Evolutionary conservation across 2,888 invertebrate species (phyloP).

Genomic region (Ceratothoa steindachneri): DNA sequence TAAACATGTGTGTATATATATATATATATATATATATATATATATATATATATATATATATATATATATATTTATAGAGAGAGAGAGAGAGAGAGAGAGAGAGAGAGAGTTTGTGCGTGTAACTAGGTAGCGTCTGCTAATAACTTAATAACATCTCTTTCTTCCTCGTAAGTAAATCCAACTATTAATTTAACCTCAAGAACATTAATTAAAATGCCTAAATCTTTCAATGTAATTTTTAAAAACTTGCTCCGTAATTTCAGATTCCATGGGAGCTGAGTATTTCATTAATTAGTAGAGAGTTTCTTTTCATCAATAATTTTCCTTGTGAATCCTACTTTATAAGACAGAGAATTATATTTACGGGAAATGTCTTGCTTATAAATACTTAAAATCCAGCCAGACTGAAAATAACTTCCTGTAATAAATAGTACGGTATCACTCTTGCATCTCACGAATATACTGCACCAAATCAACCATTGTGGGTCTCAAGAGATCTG

Average conservation of each 20-base stretch:
- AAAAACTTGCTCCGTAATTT: too few relatives aligned
- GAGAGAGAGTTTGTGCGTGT: not conserved
- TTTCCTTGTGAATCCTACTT: not conserved
- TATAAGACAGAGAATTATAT: not conserved
- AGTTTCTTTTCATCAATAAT: slow-evolving; percentile 7
- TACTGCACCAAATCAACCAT: slow-evolving; percentile 13
- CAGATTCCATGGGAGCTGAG: not conserved
- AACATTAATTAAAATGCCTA: too few relatives aligned
- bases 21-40: slow-evolving; percentile 9
- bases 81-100: too few relatives aligned
- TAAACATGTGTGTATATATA: too few relatives aligned
- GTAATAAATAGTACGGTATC: slow-evolving; percentile 12
- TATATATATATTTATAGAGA: slow-evolving; percentile 2
- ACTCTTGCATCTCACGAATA: slow-evolving; percentile 12
- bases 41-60: slow-evolving; percentile 14
- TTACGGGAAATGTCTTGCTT: slow-evolving; percentile 11
- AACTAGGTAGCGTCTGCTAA: not conserved
- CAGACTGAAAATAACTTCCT: not conserved
- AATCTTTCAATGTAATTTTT: too few relatives aligned
- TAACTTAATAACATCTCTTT: not conserved
- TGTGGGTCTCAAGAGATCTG: slow-evolving; percentile 12
- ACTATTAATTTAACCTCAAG: too few relatives aligned
- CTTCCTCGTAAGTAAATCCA: too few relatives aligned
- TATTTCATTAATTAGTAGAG: not conserved
- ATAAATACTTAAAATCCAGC: not conserved